A percentile compares a stretch with the other conserved stretches of the same genome.
Evolutionary conservation across 2,113 vertebrate genomes (phyloP).

Genomic region (Plecturocebus donacophilus): DNA sequence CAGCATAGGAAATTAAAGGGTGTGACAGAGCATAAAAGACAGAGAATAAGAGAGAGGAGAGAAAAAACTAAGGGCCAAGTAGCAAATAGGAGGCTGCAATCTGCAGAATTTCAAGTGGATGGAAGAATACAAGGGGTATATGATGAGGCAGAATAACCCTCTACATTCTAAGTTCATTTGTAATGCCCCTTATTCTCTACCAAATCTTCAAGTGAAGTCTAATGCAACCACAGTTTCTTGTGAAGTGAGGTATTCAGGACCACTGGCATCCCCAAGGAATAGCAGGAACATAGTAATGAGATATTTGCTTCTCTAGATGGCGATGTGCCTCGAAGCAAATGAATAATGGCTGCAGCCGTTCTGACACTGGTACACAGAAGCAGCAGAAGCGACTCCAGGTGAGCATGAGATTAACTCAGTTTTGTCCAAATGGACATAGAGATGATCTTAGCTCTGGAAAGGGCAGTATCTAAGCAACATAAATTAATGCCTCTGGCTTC

Average conservation of each 20-base stretch:
- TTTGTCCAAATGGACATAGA: not conserved
- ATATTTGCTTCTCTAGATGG: not conserved
- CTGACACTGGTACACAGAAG: not conserved
- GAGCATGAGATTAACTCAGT: not conserved
- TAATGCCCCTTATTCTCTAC: not conserved
- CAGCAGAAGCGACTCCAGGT: not conserved
- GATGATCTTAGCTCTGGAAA: not conserved
- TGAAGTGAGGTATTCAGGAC: not conserved
- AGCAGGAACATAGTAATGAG: not conserved
- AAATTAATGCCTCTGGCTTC: not conserved
- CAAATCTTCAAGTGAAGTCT: not conserved
- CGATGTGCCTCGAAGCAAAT: not conserved
- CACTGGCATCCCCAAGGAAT: too few relatives aligned
- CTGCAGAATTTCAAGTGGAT: not conserved
- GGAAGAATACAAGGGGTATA: not conserved
- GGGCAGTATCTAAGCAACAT: not conserved
- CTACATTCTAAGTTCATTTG: not conserved
- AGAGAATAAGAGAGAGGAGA: not conserved
- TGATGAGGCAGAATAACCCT: not conserved
- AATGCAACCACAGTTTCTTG: too few relatives aligned
- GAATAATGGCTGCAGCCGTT: not conserved
- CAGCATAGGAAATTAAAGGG: not conserved
- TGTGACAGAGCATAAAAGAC: not conserved
- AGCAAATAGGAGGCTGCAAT: accelerated
- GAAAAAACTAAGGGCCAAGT: not conserved